Evolutionary conservation across 2,113 vertebrate species (phyloP), one percentile per base, ranked within the genome.

Genomic region (Oriolus oriolus): DNA sequence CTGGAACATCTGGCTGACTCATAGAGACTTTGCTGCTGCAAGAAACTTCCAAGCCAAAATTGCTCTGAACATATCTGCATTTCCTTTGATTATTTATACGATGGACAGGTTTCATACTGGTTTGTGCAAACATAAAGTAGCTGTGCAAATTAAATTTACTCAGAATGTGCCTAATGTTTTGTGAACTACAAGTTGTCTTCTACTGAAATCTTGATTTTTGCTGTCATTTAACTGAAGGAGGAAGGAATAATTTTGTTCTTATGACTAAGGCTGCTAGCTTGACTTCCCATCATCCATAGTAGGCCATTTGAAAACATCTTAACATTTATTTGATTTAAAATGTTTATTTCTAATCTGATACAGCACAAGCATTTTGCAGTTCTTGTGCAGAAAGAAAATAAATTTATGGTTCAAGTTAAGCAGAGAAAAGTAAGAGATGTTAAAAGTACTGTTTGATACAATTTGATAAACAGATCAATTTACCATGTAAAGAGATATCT

Each of bases 81-180:
- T 97, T 96, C 68, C 86, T 97, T 97, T 97, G 94, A 97, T 97
- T 97, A 94, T 96, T 97, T 97, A 92, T 93, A 79, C 3, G 50
- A 97, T 76, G 56, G 84, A 92, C 85, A 90, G 66, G 73, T 96
- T 97, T 97, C 64, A 42, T 68, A 91, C 77, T 90, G 42, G 54
- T 92, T 79, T 68, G 50, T 95, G 89, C 90, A 92, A 97, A 94
- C 10, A 47, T 6, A 28, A 91, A 93, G 57, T 88, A 96, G 64
- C 74, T 93, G 33, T 84, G 77, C 52, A 93, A 96, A 94, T 74
- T 45, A 92, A 93, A 96, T 96, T 95, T 89, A 74, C 53, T 91
- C 87, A 68, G 50, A 74, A 77, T 79, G n/a, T 89, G 71, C 52
- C 39, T 95, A 93, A 94, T 92, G 76, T 92, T 91, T 57, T 50